A percentile compares a stretch with the other conserved stretches of the same genome.
Conservation (phyloP, 2,113 vertebrate genomes). For the Grus americana region DNA sequence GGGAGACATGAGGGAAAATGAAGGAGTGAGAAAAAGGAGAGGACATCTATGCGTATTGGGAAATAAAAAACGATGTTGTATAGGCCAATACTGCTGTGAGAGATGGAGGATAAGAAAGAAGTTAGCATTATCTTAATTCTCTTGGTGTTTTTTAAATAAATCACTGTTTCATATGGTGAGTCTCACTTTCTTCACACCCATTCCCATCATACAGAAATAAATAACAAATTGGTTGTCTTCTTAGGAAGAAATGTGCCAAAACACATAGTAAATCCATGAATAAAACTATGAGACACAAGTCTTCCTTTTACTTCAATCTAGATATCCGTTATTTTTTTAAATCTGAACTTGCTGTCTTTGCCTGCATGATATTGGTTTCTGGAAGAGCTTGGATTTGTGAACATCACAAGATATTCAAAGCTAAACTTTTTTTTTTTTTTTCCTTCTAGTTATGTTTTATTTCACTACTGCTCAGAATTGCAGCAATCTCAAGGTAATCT, state of each 20-base stretch:
- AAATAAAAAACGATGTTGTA: neutral
- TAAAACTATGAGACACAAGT: neutral
- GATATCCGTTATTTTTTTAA: neutral
- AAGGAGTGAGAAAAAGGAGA: neutral
- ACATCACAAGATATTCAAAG: neutral
- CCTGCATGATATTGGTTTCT: neutral
- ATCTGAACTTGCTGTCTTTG: neutral
- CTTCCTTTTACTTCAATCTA: neutral
- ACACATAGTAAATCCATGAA: neutral
- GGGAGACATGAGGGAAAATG: neutral
- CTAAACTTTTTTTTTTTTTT: neutral
- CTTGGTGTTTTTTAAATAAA: neutral
- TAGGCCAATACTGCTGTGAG: neutral
- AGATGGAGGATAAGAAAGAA: neutral
- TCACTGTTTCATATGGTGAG: neutral
- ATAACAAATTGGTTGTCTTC: neutral
- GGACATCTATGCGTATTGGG: neutral
- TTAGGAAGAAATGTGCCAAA: slow-evolving; percentile 7
- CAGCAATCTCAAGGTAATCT: neutral
- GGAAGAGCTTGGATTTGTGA: neutral
- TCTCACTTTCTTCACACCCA: neutral
- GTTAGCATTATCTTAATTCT: neutral
- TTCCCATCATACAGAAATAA: neutral
- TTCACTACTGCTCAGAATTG: neutral
- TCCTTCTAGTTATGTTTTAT: neutral